Base-by-base conservation (phyloP, 2,113 vertebrate species). In the Pandion haliaetus region DNA sequence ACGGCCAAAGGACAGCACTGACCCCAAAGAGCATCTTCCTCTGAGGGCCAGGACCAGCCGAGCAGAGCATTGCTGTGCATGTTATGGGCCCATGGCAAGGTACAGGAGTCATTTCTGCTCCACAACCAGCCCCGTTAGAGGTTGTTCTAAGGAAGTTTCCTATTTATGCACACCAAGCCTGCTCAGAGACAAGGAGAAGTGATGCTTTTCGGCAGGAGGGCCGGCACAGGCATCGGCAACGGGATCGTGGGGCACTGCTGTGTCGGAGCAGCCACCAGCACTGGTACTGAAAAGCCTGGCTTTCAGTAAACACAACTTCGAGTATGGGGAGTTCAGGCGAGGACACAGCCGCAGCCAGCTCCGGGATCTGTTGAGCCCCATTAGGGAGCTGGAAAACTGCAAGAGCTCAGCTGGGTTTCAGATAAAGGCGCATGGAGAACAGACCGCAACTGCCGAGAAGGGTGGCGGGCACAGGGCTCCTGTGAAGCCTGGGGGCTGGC, bases 41-140 rank as follows among this genome's bases (percentile, higher is more conserved):
- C 28, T 1, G 0, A 6, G 0, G 28, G 12, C 11, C 52, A 36
- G n/a, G 26, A 31, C 12, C 49, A 13, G 58, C 62, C 8, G 12
- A 25, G 69, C 57, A 26, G 81, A 19, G 20, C 8, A 0, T 3
- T 14, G 40, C 36, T 4, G 9, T 0, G 8, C 5, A 1, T 6
- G 28, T 10, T 15, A 14, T 0, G 6, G 9, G 23, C 16, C 32
- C 44, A 0, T 0, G 2, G 57, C 29, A 2, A 25, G 78, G 57
- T 2, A 10, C 62, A 5, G 63, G 72, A 54, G 54, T 3, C 9
- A 2, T 21, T 65, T 9, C 59, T 82, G 50, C 87, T 50, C 63
- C 26, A 0, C 59, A 2, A 3, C 3, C n/a, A 26, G 50, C 6
- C 9, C 65, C 3, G 8, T 4, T 3, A 10, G 58, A 63, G 12